Percentiles rank a stretch among this genome's conserved stretches.
These are phyloP conservation scores for Adelosebastes latens DNA, from an alignment of 2,797 vertebrate genomes.

Conservation along the genomic window DNA sequence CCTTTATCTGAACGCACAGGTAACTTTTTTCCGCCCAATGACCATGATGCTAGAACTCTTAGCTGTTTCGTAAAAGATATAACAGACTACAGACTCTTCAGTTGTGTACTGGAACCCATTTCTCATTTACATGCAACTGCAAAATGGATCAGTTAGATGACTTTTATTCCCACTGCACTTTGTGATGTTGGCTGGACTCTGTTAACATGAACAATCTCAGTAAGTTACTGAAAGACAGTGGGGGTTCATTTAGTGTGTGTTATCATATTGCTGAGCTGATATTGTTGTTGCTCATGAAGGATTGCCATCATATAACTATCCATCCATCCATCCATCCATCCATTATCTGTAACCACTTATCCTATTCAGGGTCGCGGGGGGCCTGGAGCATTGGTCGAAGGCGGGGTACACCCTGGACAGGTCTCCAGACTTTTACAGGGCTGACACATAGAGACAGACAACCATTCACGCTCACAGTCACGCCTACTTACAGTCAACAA, in stretches of 20 bases:
- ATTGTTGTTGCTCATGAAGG: background rate
- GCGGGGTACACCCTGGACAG: no score
- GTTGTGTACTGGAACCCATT: background rate
- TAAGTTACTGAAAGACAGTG: background rate
- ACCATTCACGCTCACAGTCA: no score
- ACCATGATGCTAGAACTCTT: background rate
- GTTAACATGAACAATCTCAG: background rate
- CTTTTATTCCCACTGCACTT: conserved; percentile 8
- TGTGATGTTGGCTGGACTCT: background rate
- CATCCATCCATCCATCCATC: no score
- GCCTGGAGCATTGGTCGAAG: no score
- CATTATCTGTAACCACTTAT: no score
- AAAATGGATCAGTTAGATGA: background rate
- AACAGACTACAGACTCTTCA: background rate
- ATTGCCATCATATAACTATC: background rate
- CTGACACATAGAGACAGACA: no score
- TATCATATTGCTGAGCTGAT: background rate
- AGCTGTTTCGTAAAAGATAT: background rate
- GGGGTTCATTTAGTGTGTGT: background rate
- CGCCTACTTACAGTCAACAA: no score
- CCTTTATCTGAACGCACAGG: background rate
- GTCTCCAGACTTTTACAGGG: no score
- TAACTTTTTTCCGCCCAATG: background rate
- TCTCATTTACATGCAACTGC: background rate
- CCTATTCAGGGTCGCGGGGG: no score